Percentiles rank a stretch among this genome's conserved stretches.
These are phyloP conservation scores for Gastrophysa polygoni DNA, from an alignment of 2,888 invertebrate species.

Conservation along the genomic window DNA sequence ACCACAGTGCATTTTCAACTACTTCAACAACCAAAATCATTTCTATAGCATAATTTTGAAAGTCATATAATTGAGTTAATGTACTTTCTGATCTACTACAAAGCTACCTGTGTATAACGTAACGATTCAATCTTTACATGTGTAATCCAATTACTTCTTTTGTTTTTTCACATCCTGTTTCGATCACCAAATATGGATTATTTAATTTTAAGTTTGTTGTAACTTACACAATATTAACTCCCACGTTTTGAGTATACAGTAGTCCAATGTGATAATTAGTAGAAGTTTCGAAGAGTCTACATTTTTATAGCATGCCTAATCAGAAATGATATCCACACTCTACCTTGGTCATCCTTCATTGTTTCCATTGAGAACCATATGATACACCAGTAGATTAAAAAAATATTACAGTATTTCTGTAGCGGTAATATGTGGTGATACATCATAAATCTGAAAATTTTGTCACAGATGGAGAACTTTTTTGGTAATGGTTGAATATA, in stretches of 20 bases:
- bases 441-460: not conserved
- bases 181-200: too few species aligned
- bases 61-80: not conserved
- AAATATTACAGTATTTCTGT: not conserved
- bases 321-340: not conserved
- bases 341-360: too few species aligned
- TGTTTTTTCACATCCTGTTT: too few species aligned
- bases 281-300: too few species aligned
- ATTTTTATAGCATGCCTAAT: not conserved
- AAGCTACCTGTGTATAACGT: too few species aligned
- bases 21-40: not conserved
- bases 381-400: not conserved
- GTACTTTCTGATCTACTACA: not conserved
- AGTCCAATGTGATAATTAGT: too few species aligned
- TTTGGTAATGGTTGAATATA: not conserved
- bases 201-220: too few species aligned
- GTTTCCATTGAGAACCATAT: too few species aligned
- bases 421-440: not conserved
- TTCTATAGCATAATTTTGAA: not conserved
- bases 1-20: not conserved
- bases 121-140: too few species aligned
- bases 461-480: not conserved
- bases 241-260: too few species aligned
- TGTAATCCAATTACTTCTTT: too few species aligned
- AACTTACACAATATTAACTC: too few species aligned